Base-by-base conservation (phyloP, 2,888 invertebrate genomes). In the Meta bourneti region DNA sequence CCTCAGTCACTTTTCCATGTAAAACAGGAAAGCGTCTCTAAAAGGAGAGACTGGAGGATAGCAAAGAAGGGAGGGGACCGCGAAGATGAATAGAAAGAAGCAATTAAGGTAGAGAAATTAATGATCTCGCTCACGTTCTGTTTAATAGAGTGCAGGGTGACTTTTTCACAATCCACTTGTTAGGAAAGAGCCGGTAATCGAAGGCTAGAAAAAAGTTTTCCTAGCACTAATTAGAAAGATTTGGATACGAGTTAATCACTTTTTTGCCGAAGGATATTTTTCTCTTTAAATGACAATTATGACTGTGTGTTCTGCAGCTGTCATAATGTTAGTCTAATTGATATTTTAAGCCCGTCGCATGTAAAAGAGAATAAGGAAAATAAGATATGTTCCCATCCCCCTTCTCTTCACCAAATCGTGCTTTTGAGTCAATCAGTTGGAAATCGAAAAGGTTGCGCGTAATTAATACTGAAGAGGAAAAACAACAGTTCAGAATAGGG, bases 181-280 rank as follows among this genome's bases (percentile, higher is more conserved):
- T 19, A n/a, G 19, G n/a, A 16, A 49, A 77, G 13, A 9, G 34
- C 34, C 34, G 79, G 61, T 79, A 79, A 79, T 79, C 79, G 79
- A 79, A 79, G 34, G 9, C 11, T 16, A 61, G 61, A 61, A 61
- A 61, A 79, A 79, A 71, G 54, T 79, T 61, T 61, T 61, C 54
- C 13, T 11, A 69, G 79, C 20, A 61, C 9, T 79, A 79, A 79
- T 79, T 79, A 79, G 34, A 61, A 20, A 61, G 79, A 79, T 79
- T 79, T 61, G 61, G 61, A 79, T 79, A 61, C 19, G 78, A 78
- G 78, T 78, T 78, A 78, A 78, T 78, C 78, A 78, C 52, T 78
- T 61, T 61, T 61, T 61, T 61, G 61, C 61, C 16, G 61, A 16
- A 9, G 16, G 61, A 16, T 16, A 61, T 61, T 61, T 16, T 61